Evolutionary conservation across 2,888 invertebrate species (phyloP), one percentile per base, ranked within the genome.

Genomic region (Osmoderma eremita): DNA sequence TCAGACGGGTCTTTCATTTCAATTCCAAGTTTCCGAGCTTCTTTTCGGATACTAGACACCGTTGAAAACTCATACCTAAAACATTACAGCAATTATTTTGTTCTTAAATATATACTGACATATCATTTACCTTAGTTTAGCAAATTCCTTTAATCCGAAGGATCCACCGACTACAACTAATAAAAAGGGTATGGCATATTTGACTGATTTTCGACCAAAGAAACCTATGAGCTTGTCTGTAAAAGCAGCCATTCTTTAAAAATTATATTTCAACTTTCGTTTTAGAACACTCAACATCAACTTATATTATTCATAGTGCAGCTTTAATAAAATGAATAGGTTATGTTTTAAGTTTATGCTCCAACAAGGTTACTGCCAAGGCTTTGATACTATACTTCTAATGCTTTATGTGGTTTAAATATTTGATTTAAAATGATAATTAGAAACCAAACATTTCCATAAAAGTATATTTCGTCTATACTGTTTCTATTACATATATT

Each of bases 91-190:
- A 51, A 24, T 22, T 48, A 2, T 4, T 13, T 15, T 51, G 15
- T 12, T 18, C 4, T 13, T 39, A 13, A 1, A 13, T 18, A 24
- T 10, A 13, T 5, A 53, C 4, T 39, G 18, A 42, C 3, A n/a
- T 17, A 42, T 24, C 38, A 24, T 64, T 73, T 83, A 92, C 91
- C 90, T 88, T 71, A 94, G 78, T 78, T 87, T 85, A 3, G 92
- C 85, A 83, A 94, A 94, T 82, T 93, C 88, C 74, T 85, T 85
- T 30, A 94, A 80, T 3, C 88, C 91, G 80, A 93, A 90, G 0
- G 93, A 93, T 58, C 93, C 93, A 42, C 91, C 92, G 63, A 93
- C 81, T 17, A 93, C 82, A 69, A 93, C 84, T 56, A 90, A 68
- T 18, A 93, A 76, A 79, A 93, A 93, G 3, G 94, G 94, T 38